Evolutionary conservation across 1,140 invertebrate genomes (phyloP), one percentile per base, ranked within the genome.

Genomic region (Ceratoteleas bidentatus): DNA sequence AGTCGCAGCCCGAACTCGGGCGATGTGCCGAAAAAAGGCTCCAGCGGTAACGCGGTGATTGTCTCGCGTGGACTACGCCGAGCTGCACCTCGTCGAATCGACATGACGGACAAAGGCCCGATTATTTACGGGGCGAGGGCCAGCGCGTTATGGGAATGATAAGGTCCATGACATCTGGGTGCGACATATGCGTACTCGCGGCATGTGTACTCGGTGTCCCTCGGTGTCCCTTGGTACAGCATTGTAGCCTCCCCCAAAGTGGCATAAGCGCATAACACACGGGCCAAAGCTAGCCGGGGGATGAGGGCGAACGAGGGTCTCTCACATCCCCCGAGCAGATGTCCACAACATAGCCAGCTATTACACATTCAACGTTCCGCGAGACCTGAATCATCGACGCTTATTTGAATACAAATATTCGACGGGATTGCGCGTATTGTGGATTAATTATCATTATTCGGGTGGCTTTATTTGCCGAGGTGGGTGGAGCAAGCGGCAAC

Each of bases 121-220:
- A 83, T 83, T 85, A 83, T 85, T 85, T 80, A 64, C 72, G 65
- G 64, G 45, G 64, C 68, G 66, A 50, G 54, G 52, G 52, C 34
- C 49, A 34, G 24, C 64, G 62, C 66, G 66, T 53, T 70, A 70
- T 66, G 77, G 64, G 60, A 77, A 84, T 79, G 80, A 87, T 87
- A 88, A 87, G 82, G 82, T 80, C 65, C 70, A 79, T 33, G 77
- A 85, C 88, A 89, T 88, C 86, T 89, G 87, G 83, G 84, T 81
- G 56, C 83, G 76, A 85, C 85, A 88, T 89, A 87, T 88, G 84
- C 62, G 76, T 66, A 81, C 75, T 69, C 65, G 58, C 57, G 74
- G 81, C 84, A 85, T 85, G 84, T 87, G 83, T 81, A 83, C 70
- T 83, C 74, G 24, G 61, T 68, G n/a, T n/a, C n/a, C n/a, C n/a